Conservation (phyloP, 2,113 vertebrate genomes). For the Gavia stellata region DNA sequence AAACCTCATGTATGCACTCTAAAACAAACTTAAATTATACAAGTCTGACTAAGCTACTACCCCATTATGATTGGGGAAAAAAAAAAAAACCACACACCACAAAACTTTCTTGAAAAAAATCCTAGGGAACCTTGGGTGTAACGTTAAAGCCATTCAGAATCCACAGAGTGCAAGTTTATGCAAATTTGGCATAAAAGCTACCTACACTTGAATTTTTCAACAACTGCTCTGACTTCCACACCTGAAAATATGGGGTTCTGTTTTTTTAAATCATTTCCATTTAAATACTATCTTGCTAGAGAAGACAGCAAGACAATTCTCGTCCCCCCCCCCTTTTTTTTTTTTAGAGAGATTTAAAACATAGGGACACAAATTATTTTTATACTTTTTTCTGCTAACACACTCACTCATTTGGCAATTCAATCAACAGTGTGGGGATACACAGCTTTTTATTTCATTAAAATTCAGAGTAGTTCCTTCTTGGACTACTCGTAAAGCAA, state of each 20-base stretch:
- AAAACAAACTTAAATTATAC: background rate
- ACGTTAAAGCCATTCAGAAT: background rate
- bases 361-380: background rate
- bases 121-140: background rate
- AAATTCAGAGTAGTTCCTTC: background rate
- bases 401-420: background rate
- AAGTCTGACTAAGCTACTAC: background rate
- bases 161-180: background rate
- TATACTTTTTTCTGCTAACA: background rate
- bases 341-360: background rate
- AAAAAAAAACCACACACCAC: background rate
- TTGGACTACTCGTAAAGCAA: background rate
- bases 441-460: background rate
- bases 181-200: background rate
- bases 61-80: accelerated
- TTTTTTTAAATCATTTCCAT: background rate
- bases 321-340: background rate
- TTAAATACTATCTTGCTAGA: background rate
- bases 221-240: background rate
- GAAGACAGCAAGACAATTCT: background rate
- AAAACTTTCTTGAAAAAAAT: background rate
- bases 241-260: background rate
- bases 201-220: background rate
- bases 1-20: background rate
- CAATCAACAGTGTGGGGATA: background rate